Base-by-base conservation (phyloP, 2,888 invertebrate genomes). In the Catocala sponsa region DNA sequence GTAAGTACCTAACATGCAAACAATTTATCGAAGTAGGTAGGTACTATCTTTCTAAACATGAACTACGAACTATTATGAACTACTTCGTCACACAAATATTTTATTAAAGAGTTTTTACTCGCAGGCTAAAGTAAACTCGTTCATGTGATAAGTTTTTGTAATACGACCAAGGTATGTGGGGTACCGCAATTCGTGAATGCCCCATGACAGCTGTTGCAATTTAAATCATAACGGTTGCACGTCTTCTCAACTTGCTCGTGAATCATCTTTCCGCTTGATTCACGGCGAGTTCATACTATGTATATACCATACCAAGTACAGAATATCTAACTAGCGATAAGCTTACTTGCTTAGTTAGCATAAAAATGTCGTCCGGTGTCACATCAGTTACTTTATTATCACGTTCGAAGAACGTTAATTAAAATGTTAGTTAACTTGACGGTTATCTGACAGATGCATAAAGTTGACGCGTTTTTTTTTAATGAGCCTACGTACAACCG, bases 211-310 rank as follows among this genome's bases (percentile, higher is more conserved):
- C 89, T 88, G 87, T 88, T 87, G 86, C 88, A 90, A 89, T 92
- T 92, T 87, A 88, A 91, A 92, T 89, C 90, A 90, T 93, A 93
- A 93, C 92, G 91, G 92, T 91, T 87, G 79, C 82, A 87, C 71
- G 77, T 59, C 85, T 88, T 90, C 91, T 89, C 84, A 84, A 77
- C 84, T 82, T 81, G 84, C 80, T 79, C 78, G 83, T 92, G 92
- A 92, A 86, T 93, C 92, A 92, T 89, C 89, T 92, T 91, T 91
- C 91, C 91, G 92, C 88, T 84, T 87, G 91, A 91, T 88, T 91
- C 91, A 88, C 86, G 78, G 32, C 32, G 54, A 46, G 51, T 74
- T 74, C 67, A 68, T 72, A 76, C 68, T 64, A 74, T 76, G n/a
- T n/a, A n/a, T n/a, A 73, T 59, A 68, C 12, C 11, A 6, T 63